These are phyloP conservation scores for Pachypeltis micranthus DNA, from an alignment of 1,140 invertebrate species.

Conservation along the genomic window DNA sequence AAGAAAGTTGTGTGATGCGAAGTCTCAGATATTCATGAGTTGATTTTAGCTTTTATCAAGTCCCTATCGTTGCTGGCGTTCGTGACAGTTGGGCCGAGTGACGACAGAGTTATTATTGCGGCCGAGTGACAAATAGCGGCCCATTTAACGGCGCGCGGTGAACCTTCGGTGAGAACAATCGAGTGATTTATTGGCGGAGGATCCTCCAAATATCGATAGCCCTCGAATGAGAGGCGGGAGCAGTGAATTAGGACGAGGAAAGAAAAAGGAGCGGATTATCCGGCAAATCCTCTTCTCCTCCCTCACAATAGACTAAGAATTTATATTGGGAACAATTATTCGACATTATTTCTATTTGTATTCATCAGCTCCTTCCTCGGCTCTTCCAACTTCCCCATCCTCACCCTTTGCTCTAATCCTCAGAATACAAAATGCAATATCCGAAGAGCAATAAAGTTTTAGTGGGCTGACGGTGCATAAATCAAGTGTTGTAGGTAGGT, in stretches of 20 bases:
- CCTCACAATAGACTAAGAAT: background rate
- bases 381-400: too few species aligned
- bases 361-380: background rate
- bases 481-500: background rate
- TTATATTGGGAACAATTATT: background rate
- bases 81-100: too few species aligned
- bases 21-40: too few species aligned
- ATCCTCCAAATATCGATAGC: background rate
- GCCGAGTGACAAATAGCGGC: too few species aligned
- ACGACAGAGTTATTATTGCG: too few species aligned
- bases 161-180: too few species aligned
- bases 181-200: background rate
- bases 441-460: background rate
- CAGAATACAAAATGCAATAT: background rate
- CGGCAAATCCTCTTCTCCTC: background rate
- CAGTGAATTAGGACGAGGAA: background rate
- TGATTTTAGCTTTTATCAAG: too few species aligned
- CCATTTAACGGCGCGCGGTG: too few species aligned
- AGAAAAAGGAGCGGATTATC: too few species aligned
- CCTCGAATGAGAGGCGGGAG: background rate
- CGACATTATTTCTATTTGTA: background rate
- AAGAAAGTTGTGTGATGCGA: too few species aligned
- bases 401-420: too few species aligned
- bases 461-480: background rate
- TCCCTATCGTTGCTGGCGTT: too few species aligned